These are phyloP conservation scores for Diacarnus erythraeanus DNA, from an alignment of 37 sponge, comb jelly and placozoan genomes.

Conservation along the genomic window DNA sequence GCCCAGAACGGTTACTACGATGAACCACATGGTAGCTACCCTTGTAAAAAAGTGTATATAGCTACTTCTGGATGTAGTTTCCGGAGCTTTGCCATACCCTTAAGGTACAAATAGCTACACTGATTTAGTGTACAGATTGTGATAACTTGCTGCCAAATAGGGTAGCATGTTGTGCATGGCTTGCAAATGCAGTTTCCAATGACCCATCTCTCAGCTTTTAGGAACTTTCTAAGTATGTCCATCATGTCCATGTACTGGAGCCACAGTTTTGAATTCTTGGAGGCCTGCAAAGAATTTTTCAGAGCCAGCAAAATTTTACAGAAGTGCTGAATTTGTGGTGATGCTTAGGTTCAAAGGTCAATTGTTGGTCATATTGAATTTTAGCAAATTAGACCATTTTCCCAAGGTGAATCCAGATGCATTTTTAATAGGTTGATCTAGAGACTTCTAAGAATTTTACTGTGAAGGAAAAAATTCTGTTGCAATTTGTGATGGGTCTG, in stretches of 20 bases:
- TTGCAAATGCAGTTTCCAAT: constrained; percentile 42
- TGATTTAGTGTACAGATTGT: constrained; percentile 41
- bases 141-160: constrained; percentile 25
- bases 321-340: neutral
- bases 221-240: constrained; percentile 35
- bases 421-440: no score
- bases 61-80: constrained; percentile 27
- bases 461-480: no score
- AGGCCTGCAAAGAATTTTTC: constrained; percentile 5
- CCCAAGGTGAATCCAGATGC: no score
- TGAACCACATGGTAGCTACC: constrained; percentile 28
- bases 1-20: constrained; percentile 39
- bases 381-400: no score
- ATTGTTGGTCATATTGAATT: no score
- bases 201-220: constrained; percentile 23
- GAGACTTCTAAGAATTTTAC: no score
- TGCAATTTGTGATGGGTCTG: no score
- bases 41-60: constrained; percentile 20
- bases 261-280: constrained; percentile 30
- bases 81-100: constrained; percentile 15
- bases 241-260: constrained; percentile 45
- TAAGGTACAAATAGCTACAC: constrained; percentile 12
- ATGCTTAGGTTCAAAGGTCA: no score
- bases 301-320: neutral
- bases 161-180: constrained; percentile 33